Evolutionary conservation across 2,797 vertebrate genomes (phyloP).

Genomic region (Cetoscarus ocellatus): DNA sequence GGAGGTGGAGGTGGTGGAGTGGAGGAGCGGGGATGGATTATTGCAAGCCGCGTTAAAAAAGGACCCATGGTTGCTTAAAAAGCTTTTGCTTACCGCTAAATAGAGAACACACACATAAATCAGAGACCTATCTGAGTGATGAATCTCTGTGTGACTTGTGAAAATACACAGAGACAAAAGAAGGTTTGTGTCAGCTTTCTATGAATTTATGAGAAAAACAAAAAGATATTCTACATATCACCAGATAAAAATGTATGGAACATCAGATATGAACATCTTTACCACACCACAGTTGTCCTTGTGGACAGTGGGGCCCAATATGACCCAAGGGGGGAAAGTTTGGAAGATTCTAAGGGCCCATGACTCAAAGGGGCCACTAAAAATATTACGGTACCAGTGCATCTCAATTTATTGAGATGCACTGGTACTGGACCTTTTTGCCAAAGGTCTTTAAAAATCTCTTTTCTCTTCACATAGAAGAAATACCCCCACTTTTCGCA

Average conservation of each 20-base stretch:
- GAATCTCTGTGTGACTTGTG: background rate
- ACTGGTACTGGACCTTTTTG: too few relatives aligned
- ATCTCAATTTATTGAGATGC: too few relatives aligned
- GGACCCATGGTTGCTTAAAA: slow-evolving; percentile 59
- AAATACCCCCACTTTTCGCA: too few relatives aligned
- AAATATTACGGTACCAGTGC: too few relatives aligned
- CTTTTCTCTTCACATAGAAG: too few relatives aligned
- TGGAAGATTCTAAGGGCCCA: too few relatives aligned
- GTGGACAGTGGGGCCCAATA: too few relatives aligned
- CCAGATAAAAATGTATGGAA: background rate
- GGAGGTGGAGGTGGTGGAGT: slow-evolving; percentile 53
- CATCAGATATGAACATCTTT: background rate
- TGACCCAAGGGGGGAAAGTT: too few relatives aligned
- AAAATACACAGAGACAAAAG: slow-evolving; percentile 40
- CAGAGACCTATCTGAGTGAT: slow-evolving; percentile 24
- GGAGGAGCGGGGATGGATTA: slow-evolving; percentile 64
- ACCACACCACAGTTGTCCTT: too few relatives aligned
- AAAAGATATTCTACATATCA: background rate
- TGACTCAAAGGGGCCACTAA: too few relatives aligned
- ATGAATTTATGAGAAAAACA: slow-evolving; percentile 25
- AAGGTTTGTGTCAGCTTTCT: slow-evolving; percentile 2
- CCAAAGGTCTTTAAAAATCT: too few relatives aligned
- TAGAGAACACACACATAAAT: slow-evolving; percentile 18
- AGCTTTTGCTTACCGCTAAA: slow-evolving; percentile 47
- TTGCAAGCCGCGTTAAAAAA: slow-evolving; percentile 65